Evolutionary conservation across 2,797 vertebrate species (phyloP).

Genomic region (Saxicola maurus): DNA sequence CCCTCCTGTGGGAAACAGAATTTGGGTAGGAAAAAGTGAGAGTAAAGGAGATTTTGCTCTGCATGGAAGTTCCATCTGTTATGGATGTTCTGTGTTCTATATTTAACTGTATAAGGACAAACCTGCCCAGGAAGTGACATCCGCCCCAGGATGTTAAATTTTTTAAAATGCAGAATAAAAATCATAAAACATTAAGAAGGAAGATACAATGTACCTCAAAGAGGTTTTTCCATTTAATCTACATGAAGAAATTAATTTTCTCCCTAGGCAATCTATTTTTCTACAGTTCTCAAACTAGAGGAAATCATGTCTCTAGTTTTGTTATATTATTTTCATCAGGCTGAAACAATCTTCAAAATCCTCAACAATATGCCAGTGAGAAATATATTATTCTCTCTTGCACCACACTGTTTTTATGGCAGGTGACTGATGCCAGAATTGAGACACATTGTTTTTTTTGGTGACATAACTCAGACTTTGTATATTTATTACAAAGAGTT

Average conservation of each 20-base stretch:
- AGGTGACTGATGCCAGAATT: neutral
- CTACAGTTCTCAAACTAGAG: neutral
- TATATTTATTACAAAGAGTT: neutral
- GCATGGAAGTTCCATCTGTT: neutral
- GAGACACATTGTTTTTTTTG: neutral
- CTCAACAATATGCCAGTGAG: neutral
- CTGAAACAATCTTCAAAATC: neutral
- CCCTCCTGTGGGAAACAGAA: neutral
- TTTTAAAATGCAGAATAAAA: conserved; percentile 7
- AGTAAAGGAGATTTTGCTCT: neutral
- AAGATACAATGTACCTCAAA: neutral
- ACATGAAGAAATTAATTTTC: neutral
- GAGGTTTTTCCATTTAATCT: neutral
- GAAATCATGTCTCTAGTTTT: neutral
- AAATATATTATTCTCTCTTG: neutral
- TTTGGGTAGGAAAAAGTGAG: neutral
- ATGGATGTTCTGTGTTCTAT: neutral
- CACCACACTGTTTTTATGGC: neutral
- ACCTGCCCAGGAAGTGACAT: neutral
- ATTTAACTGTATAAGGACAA: conserved; percentile 4
- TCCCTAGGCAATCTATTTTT: neutral
- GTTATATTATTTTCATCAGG: neutral
- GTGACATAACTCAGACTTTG: neutral
- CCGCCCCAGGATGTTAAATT: neutral
- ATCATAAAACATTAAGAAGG: neutral